Conservation (phyloP, 2,797 vertebrate genomes). For the Syngnathus rostellatus region DNA sequence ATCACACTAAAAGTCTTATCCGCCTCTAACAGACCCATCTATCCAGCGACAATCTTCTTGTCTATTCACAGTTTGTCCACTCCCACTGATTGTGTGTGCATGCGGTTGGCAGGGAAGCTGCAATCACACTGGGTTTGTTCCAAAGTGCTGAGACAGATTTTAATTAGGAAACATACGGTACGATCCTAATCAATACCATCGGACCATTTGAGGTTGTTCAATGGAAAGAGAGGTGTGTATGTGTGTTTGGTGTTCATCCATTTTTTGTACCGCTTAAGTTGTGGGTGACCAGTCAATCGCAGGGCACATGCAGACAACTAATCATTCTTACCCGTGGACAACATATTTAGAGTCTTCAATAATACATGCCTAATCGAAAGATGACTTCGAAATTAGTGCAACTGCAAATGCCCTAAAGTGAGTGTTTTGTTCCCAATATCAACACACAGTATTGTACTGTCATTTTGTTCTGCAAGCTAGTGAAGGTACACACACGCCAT, state of each 20-base stretch:
- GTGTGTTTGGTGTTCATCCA: neutral
- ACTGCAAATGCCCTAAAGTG: slow-evolving; percentile 12
- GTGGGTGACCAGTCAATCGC: too few relatives aligned
- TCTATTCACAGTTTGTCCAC: neutral
- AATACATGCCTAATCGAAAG: slow-evolving; percentile 16
- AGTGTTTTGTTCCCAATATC: too few relatives aligned
- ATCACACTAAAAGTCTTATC: neutral
- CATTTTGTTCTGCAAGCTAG: neutral
- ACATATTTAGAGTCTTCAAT: too few relatives aligned
- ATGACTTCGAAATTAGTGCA: slow-evolving; percentile 25
- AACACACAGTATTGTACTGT: too few relatives aligned
- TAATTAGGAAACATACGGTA: slow-evolving; percentile 53
- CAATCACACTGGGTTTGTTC: slow-evolving; percentile 19
- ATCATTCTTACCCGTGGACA: too few relatives aligned
- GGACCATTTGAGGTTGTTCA: slow-evolving; percentile 21
- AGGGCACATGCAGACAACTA: too few relatives aligned
- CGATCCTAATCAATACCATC: slow-evolving; percentile 44
- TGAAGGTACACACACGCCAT: neutral
- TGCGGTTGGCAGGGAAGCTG: slow-evolving; percentile 6
- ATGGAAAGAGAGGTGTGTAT: slow-evolving; percentile 2
- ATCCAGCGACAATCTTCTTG: neutral
- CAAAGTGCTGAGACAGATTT: slow-evolving; percentile 55
- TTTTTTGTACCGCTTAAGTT: too few relatives aligned
- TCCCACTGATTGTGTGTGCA: neutral
- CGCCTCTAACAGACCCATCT: neutral